phyloP scores from a whole-genome alignment of 2,797 vertebrate species.

The Acanthornis magna region DNA sequence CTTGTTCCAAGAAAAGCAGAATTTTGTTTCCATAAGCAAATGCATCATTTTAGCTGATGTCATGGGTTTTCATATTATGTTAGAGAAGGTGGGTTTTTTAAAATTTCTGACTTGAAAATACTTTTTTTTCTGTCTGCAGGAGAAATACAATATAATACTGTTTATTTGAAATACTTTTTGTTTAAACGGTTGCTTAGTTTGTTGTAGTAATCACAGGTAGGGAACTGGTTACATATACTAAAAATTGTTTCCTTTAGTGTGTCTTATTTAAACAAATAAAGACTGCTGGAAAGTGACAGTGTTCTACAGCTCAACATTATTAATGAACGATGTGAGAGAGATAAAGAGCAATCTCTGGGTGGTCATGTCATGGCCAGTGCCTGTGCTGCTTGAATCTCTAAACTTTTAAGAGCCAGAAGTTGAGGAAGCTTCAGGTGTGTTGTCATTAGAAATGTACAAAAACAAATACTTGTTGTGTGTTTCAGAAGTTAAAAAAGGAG shows the following conservation, averaged over 20 bases:
- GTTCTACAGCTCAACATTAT: neutral
- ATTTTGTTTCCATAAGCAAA: neutral
- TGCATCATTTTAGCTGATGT: neutral
- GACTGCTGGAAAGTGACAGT: neutral
- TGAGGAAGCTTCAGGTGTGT: neutral
- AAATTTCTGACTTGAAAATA: neutral
- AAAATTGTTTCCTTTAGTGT: neutral
- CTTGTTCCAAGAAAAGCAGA: neutral
- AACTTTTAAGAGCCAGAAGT: neutral
- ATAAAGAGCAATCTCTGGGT: neutral
- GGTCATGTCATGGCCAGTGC: neutral
- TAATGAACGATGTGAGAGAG: neutral
- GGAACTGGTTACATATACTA: neutral
- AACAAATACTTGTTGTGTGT: neutral
- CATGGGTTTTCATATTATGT: neutral
- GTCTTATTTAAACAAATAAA: neutral
- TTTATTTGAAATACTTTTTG: neutral
- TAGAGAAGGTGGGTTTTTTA: neutral
- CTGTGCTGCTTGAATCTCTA: neutral
- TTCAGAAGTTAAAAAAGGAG: constrained; percentile 80
- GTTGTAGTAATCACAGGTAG: neutral
- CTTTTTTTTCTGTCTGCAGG: neutral
- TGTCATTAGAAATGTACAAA: neutral
- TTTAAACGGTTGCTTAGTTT: neutral
- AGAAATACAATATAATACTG: neutral